Conservation (phyloP, 1,140 invertebrate species). For the Asobara japonica region DNA sequence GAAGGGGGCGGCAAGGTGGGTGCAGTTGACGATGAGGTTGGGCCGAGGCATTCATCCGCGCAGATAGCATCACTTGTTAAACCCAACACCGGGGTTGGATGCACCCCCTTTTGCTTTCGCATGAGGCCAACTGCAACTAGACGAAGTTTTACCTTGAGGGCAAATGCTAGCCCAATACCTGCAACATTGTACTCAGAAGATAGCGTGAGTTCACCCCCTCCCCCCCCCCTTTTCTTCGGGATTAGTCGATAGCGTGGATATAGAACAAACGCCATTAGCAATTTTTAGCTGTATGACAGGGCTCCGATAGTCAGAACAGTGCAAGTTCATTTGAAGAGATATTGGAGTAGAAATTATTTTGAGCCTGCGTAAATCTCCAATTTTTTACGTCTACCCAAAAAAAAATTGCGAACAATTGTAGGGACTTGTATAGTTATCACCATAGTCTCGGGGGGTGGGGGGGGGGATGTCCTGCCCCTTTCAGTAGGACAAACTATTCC, state of each 20-base stretch:
- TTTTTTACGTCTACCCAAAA: no score
- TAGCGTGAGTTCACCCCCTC: neutral
- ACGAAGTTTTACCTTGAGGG: neutral
- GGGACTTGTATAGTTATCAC: no score
- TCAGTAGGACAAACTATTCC: neutral
- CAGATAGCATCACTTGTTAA: constrained; percentile 46
- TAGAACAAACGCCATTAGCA: no score
- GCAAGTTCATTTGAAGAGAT: no score
- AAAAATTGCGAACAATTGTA: no score
- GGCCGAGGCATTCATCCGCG: constrained; percentile 37
- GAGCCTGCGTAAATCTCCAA: no score
- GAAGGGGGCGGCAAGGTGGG: constrained; percentile 7
- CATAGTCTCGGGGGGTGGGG: no score
- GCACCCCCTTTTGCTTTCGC: constrained; percentile 22
- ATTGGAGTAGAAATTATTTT: no score
- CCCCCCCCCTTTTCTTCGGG: neutral
- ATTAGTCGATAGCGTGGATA: no score
- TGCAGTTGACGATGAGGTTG: constrained; percentile 10
- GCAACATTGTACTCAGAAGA: neutral
- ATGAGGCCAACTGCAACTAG: neutral
- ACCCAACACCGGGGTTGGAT: constrained; percentile 30
- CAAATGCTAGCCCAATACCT: neutral
- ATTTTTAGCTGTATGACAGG: no score
- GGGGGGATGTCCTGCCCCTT: no score
- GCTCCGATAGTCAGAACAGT: no score